Evolutionary conservation across 1,140 invertebrate species (phyloP).

Genomic region (Drosophila repletoides): DNA sequence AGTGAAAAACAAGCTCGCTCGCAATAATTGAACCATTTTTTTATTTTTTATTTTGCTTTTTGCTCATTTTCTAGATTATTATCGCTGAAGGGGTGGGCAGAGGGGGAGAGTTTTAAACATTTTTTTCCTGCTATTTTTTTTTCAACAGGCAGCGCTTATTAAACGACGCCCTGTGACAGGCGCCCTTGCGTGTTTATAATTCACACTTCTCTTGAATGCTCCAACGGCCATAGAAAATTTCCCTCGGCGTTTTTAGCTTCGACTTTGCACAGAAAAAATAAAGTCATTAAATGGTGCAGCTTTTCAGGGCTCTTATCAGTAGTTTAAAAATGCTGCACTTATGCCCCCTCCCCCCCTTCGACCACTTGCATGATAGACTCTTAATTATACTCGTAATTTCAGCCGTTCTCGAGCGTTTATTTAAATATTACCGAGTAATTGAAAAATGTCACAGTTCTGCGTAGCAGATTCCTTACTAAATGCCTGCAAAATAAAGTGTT

Average conservation of each 20-base stretch:
- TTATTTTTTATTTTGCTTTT: conserved; percentile 27
- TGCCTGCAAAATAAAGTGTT: too few species aligned
- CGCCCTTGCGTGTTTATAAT: conserved; percentile 71
- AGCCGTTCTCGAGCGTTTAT: too few species aligned
- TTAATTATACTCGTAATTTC: too few species aligned
- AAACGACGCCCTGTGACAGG: conserved; percentile 28
- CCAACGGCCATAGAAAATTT: background rate
- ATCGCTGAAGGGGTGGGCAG: conserved; percentile 50
- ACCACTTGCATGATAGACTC: conserved; percentile 51
- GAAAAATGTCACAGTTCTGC: too few species aligned
- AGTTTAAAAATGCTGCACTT: conserved; percentile 16
- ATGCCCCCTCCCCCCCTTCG: too few species aligned
- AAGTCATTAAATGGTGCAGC: conserved; percentile 59
- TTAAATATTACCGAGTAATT: too few species aligned
- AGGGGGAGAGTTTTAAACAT: conserved; percentile 39
- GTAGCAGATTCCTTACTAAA: too few species aligned
- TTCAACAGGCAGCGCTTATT: conserved; percentile 42
- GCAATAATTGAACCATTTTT: conserved; percentile 76
- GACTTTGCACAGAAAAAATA: conserved; percentile 27
- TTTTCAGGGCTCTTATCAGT: conserved; percentile 39
- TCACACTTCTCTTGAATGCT: conserved; percentile 68
- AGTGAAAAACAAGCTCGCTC: conserved; percentile 51
- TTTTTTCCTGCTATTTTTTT: conserved; percentile 8
- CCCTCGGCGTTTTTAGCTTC: background rate
- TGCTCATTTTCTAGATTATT: conserved; percentile 63